Percentiles rank a stretch among this genome's conserved stretches.
phyloP scores from a whole-genome alignment of 2,797 vertebrate species.

The Hemibagrus guttatus region DNA sequence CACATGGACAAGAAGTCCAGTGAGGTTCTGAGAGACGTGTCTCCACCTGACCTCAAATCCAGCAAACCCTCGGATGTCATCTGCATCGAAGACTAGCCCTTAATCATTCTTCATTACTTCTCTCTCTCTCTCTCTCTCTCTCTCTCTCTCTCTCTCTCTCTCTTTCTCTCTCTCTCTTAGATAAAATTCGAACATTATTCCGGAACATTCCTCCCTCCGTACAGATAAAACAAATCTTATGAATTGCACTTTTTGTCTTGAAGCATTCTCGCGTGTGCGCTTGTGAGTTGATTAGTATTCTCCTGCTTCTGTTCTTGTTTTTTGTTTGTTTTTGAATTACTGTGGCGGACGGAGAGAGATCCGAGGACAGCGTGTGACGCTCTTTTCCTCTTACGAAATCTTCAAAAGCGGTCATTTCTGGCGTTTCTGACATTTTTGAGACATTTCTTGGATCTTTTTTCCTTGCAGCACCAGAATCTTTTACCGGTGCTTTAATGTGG shows the following conservation, averaged over 20 bases:
- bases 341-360: slow-evolving; percentile 6
- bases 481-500: slow-evolving; percentile 30
- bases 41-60: slow-evolving; percentile 74
- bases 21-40: slow-evolving; percentile 75
- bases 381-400: not conserved
- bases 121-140: slow-evolving; percentile 43
- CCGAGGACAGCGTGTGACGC: slow-evolving; percentile 27
- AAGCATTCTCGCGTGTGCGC: slow-evolving; percentile 57
- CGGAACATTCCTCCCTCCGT: slow-evolving; percentile 47
- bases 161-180: slow-evolving; percentile 42
- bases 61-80: slow-evolving; percentile 76
- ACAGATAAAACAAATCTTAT: slow-evolving; percentile 68
- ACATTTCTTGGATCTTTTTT: slow-evolving; percentile 11
- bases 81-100: slow-evolving; percentile 78
- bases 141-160: slow-evolving; percentile 44
- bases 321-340: slow-evolving; percentile 35
- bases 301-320: slow-evolving; percentile 54
- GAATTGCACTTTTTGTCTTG: slow-evolving; percentile 77
- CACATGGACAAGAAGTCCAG: slow-evolving; percentile 80
- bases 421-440: slow-evolving; percentile 19
- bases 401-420: slow-evolving; percentile 4
- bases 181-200: not conserved
- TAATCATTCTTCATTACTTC: slow-evolving; percentile 1
- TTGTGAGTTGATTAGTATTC: slow-evolving; percentile 56
- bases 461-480: slow-evolving; percentile 19